Percentiles rank a stretch among this genome's conserved stretches.
phyloP scores from a whole-genome alignment of 2,113 vertebrate genomes.

The Conger conger region DNA sequence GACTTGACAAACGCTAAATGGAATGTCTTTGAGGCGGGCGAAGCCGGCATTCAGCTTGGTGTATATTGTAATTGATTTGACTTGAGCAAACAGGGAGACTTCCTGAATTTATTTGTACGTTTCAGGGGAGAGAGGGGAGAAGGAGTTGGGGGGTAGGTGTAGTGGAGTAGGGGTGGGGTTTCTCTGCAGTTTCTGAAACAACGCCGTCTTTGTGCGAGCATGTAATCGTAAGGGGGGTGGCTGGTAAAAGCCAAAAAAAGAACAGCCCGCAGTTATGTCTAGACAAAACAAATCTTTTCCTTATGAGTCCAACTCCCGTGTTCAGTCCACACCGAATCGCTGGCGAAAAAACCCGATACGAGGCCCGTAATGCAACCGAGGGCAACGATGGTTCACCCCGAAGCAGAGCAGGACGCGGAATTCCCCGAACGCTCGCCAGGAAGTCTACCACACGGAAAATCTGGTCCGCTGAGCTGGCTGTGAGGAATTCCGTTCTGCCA shows the following conservation, averaged over 20 bases:
- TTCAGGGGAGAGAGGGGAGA: conserved; percentile 31
- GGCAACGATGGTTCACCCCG: conserved; percentile 46
- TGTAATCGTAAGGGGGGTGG: conserved; percentile 13
- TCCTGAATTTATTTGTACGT: conserved; percentile 56
- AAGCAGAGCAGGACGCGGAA: conserved; percentile 19
- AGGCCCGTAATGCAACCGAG: conserved; percentile 46
- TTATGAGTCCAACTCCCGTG: conserved; percentile 15
- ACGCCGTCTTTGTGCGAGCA: conserved; percentile 41
- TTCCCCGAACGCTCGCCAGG: conserved; percentile 30
- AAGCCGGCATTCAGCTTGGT: conserved; percentile 44
- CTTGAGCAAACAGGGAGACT: conserved; percentile 64
- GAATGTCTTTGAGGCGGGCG: conserved; percentile 58
- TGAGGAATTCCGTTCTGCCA: not conserved
- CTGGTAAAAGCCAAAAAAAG: not conserved
- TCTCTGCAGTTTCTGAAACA: conserved; percentile 37
- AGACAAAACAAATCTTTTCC: conserved; percentile 37
- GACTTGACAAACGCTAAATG: conserved; percentile 56
- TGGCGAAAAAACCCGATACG: conserved; percentile 27
- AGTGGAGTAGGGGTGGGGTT: not conserved
- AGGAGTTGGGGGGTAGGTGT: conserved; percentile 17
- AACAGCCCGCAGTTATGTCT: conserved; percentile 26
- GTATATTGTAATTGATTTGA: conserved; percentile 65
- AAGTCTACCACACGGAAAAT: conserved; percentile 4
- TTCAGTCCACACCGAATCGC: not conserved
- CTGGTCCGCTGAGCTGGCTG: conserved; percentile 33